Base-by-base conservation (phyloP, 2,888 invertebrate genomes). In the Bimastos eiseni region DNA sequence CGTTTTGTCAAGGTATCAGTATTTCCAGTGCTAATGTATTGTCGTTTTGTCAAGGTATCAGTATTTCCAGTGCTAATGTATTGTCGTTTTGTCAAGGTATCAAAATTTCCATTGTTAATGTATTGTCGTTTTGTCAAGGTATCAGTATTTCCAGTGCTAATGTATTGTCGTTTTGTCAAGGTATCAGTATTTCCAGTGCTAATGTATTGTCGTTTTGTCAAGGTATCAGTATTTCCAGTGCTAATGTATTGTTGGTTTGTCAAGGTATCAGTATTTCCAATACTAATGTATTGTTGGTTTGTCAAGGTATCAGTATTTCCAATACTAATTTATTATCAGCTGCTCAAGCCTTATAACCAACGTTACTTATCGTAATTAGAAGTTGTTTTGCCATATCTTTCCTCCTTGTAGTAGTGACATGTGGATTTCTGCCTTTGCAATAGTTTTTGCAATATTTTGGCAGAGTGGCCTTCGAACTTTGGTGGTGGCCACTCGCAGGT, bases 381-480 rank as follows among this genome's bases (percentile, higher is more conserved):
- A 30, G n/a, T 70, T 70, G n/a, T 30, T n/a, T 70, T 70, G 8
- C n/a, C 30, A 11, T 70, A n/a, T 13, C 30, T 70, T n/a, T 70
- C 70, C 13, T 70, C n/a, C 8, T 70, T 8, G n/a, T 49, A 24
- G 24, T 49, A 24, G 49, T 49, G 3, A 49, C 6, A 6, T 49
- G 49, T 49, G 49, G 1, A 24, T 49, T 24, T 49, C 49, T 49
- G 41, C 41, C 41, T 41, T 41, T 41, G 41, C 41, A n/a, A n/a
- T n/a, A n/a, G n/a, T n/a, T n/a, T n/a, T n/a, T n/a, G n/a, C n/a
- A n/a, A n/a, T n/a, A 55, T 55, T 55, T 55, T 55, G 17, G 70
- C 93, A 95, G 94, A 92, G 94, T 93, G 98, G 98, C 49, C 95
- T 98, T 24, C 96, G 98, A 91, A 98, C 98, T 0, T 95, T 98